Evolutionary conservation across 2,113 vertebrate species (phyloP).

Genomic region (Rhinoderma darwinii): DNA sequence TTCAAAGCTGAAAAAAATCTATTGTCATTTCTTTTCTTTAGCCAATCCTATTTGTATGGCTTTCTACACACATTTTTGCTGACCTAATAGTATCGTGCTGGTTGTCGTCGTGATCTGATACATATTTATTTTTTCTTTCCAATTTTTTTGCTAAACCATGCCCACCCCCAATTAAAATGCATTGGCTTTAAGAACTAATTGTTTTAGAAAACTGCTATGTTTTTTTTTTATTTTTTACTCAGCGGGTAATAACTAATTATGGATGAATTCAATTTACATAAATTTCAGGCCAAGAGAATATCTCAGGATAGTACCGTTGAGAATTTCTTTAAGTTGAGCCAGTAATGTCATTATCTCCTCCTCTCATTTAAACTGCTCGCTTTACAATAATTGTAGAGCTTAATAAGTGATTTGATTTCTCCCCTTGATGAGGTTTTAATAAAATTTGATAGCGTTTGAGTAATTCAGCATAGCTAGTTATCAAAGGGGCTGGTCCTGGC

Average conservation of each 20-base stretch:
- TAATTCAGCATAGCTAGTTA: slow-evolving; percentile 71
- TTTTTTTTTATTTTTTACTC: slow-evolving; percentile 72
- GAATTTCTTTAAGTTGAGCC: slow-evolving; percentile 93
- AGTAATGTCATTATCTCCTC: slow-evolving; percentile 95
- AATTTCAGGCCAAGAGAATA: slow-evolving; percentile 91
- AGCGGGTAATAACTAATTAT: slow-evolving; percentile 91
- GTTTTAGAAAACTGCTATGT: slow-evolving; percentile 85
- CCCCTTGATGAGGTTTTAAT: slow-evolving; percentile 81
- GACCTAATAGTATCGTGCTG: not conserved
- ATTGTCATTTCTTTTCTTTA: not conserved
- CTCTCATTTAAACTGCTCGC: slow-evolving; percentile 85
- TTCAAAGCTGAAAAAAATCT: not conserved
- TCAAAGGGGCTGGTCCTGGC: slow-evolving; percentile 56
- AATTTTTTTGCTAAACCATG: slow-evolving; percentile 64
- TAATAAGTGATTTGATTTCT: slow-evolving; percentile 85
- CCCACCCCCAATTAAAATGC: slow-evolving; percentile 90
- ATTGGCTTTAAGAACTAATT: slow-evolving; percentile 88
- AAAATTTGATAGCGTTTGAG: slow-evolving; percentile 80
- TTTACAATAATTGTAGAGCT: slow-evolving; percentile 89
- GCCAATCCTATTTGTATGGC: not conserved
- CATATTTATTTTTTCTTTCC: not conserved
- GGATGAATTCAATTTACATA: slow-evolving; percentile 98
- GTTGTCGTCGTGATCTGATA: not conserved
- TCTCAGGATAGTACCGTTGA: slow-evolving; percentile 90
- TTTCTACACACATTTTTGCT: not conserved